Base-by-base conservation (phyloP, 2,797 vertebrate genomes). In the Macropus fuliginosus region DNA sequence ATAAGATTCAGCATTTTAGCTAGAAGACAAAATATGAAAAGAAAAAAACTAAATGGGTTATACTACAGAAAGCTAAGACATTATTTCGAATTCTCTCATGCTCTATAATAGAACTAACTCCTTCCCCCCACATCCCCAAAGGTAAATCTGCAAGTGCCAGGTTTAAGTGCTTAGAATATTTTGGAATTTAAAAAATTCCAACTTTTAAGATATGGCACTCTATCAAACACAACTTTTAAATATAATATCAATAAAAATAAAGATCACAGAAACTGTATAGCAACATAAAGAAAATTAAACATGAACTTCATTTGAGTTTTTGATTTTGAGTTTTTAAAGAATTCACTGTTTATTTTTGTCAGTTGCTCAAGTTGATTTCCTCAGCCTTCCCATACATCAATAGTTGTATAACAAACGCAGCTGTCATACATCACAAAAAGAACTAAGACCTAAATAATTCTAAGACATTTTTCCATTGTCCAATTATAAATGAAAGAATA, bases 21-120 rank as follows among this genome's bases (percentile, higher is more conserved):
- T 94, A 18, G 96, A 97, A 91, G 0, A 1, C 31, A n/a, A 97
- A 95, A 2, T 28, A 94, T 54, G 56, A 97, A 96, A 91, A 98
- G 62, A 0, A 74, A 95, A n/a, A 92, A 96, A 95, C 89, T 31
- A 97, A 91, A 55, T 55, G 54, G 50, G 90, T 6, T 89, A 93
- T 57, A 55, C 34, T 91, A 91, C 12, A 91, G 54, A 91, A 93
- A 4, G 34, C 18, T 95, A 52, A 90, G 34, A 96, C 95, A 97
- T 95, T 91, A 90, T 74, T 96, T 81, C 94, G 93, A 96, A 94
- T 56, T 66, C 1, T 89, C 93, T 97, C 74, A 46, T 92, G 93
- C 56, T 55, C 95, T 91, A 91, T 74, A 95, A 81, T 92, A n/a
- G 54, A 81, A 29, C 92, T 93, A 54, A 55, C 95, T 66, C 56